Evolutionary conservation across 2,797 vertebrate genomes (phyloP).

Genomic region (Acanthurus leucopareius): DNA sequence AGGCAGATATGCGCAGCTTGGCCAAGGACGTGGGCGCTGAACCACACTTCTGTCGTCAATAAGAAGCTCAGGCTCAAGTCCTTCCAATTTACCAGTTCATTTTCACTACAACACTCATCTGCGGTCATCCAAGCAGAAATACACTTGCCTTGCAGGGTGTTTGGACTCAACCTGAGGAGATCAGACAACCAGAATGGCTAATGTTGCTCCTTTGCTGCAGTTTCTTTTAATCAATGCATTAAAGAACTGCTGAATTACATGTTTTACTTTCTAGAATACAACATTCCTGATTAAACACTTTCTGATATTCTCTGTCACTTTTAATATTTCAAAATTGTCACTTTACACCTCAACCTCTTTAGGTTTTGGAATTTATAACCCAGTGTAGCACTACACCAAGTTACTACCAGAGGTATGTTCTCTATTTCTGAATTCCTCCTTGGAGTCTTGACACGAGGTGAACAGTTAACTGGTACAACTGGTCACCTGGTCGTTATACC

Average conservation of each 20-base stretch:
- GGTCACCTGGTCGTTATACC: constrained; percentile 43
- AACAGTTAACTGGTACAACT: constrained; percentile 37
- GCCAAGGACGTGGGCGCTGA: neutral
- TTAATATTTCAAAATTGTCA: neutral
- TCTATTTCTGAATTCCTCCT: constrained; percentile 61
- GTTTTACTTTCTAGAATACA: neutral
- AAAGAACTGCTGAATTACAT: neutral
- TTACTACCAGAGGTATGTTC: constrained; percentile 33
- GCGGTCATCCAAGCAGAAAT: neutral
- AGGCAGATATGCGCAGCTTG: neutral
- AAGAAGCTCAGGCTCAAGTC: neutral
- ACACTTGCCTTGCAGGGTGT: neutral
- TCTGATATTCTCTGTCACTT: neutral
- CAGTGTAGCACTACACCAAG: constrained; percentile 12
- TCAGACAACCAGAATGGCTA: neutral
- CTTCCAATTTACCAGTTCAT: neutral
- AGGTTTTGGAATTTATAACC: constrained; percentile 27
- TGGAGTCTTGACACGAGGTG: constrained; percentile 37
- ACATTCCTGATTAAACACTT: neutral
- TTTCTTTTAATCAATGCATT: neutral
- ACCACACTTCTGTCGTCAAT: neutral
- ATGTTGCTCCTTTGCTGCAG: neutral
- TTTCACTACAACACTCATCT: neutral
- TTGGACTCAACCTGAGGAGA: neutral
- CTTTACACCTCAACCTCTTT: constrained; percentile 15